Evolutionary conservation across 1,140 invertebrate genomes (phyloP).

Genomic region (Drosophila micromelanica): DNA sequence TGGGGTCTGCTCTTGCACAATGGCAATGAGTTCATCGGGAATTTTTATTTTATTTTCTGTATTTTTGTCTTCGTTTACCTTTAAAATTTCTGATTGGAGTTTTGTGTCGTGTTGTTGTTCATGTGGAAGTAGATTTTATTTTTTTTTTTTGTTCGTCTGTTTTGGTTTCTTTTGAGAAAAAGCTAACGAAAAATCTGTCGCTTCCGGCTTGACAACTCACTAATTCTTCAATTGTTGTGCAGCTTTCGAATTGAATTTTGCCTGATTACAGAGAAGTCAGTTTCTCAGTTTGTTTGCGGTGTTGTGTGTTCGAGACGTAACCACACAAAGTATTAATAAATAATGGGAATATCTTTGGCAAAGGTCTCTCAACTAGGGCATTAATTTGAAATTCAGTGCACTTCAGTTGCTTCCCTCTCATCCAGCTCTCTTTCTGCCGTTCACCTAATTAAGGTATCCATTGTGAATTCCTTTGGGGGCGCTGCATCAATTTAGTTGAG

Average conservation of each 20-base stretch:
- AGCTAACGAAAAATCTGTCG: conserved; percentile 26
- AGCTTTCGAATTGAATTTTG: conserved; percentile 38
- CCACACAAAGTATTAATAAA: conserved; percentile 40
- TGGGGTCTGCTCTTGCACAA: conserved; percentile 58
- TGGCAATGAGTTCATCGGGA: conserved; percentile 71
- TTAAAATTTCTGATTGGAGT: conserved; percentile 34
- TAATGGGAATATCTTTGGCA: conserved; percentile 34
- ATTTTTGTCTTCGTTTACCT: conserved; percentile 18
- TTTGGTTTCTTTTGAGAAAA: conserved; percentile 22
- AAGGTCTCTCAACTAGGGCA: conserved; percentile 30
- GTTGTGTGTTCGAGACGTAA: background rate
- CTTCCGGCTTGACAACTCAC: conserved; percentile 51
- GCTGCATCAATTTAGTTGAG: conserved; percentile 33
- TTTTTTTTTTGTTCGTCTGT: background rate
- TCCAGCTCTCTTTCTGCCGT: background rate
- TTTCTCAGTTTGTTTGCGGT: background rate
- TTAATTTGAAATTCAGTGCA: conserved; percentile 38
- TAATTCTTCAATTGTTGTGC: conserved; percentile 51
- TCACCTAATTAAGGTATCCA: conserved; percentile 48
- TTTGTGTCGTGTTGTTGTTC: conserved; percentile 19
- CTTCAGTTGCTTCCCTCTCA: background rate
- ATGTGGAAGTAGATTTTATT: conserved; percentile 18
- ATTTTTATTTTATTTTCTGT: conserved; percentile 24
- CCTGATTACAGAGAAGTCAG: conserved; percentile 5
- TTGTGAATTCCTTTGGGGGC: conserved; percentile 38